Evolutionary conservation across 1,140 invertebrate species (phyloP).

Genomic region (Scaptodrosophila lebanonensis): DNA sequence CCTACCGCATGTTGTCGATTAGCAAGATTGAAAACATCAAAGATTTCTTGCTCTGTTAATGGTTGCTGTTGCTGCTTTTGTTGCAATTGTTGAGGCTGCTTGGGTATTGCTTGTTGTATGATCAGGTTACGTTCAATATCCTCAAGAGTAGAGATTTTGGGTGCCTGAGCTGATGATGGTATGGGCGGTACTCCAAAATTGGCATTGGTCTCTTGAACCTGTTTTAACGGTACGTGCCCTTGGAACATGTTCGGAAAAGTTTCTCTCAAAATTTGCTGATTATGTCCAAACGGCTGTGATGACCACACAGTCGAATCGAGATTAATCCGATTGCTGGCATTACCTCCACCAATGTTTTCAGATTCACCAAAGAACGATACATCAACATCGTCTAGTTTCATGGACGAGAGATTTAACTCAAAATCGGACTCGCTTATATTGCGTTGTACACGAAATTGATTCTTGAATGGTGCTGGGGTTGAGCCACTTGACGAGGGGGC

Average conservation of each 20-base stretch:
- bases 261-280: slow-evolving; percentile 53
- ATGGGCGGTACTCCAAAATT: slow-evolving; percentile 48
- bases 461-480: slow-evolving; percentile 30
- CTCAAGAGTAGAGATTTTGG: slow-evolving; percentile 70
- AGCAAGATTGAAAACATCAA: slow-evolving; percentile 44
- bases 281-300: slow-evolving; percentile 30
- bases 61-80: slow-evolving; percentile 23
- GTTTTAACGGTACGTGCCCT: slow-evolving; percentile 36
- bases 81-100: slow-evolving; percentile 24
- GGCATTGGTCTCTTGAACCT: slow-evolving; percentile 43
- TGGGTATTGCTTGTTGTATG: slow-evolving; percentile 65
- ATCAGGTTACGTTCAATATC: slow-evolving; percentile 75
- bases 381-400: slow-evolving; percentile 80
- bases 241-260: slow-evolving; percentile 56
- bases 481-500: slow-evolving; percentile 37
- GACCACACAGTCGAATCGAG: slow-evolving; percentile 79
- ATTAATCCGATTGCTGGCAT: slow-evolving; percentile 45
- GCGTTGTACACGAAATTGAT: slow-evolving; percentile 17
- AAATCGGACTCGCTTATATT: slow-evolving; percentile 59
- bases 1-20: slow-evolving; percentile 45
- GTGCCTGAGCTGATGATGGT: slow-evolving; percentile 22
- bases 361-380: slow-evolving; percentile 75
- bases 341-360: slow-evolving; percentile 40
- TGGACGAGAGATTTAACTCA: slow-evolving; percentile 79
- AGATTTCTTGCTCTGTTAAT: slow-evolving; percentile 14